phyloP scores from a whole-genome alignment of 2,113 vertebrate genomes.

The Thamnophis sirtalis region DNA sequence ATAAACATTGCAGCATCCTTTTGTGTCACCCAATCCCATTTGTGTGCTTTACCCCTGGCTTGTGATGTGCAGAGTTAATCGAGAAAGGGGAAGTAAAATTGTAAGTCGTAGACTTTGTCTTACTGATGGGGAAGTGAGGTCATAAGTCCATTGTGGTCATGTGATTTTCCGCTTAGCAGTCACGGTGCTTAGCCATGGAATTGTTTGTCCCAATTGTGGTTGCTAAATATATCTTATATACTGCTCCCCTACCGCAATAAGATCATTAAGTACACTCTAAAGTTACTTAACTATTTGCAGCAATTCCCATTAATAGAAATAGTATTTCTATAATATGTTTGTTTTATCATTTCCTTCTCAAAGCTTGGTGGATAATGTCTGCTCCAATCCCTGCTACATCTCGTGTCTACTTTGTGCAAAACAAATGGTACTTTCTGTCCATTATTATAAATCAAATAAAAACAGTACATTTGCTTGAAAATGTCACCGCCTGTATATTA shows the following conservation, averaged over 20 bases:
- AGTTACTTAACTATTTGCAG: neutral
- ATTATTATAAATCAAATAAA: neutral
- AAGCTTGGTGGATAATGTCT: neutral
- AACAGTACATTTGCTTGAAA: neutral
- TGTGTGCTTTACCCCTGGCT: neutral
- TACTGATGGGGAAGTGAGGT: neutral
- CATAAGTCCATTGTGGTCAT: neutral
- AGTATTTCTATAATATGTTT: neutral
- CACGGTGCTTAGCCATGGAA: neutral
- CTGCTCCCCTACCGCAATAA: neutral
- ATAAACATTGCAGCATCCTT: neutral
- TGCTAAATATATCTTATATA: neutral
- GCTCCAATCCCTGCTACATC: neutral
- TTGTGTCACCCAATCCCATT: neutral
- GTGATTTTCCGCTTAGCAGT: neutral
- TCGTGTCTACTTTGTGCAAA: neutral
- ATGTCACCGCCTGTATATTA: neutral
- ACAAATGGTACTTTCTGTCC: neutral
- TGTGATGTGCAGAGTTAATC: neutral
- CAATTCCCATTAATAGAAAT: neutral
- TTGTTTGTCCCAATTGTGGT: neutral
- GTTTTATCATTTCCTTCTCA: neutral
- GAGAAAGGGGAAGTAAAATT: neutral
- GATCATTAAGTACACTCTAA: neutral
- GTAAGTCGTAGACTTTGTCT: neutral